These are phyloP conservation scores for Columba livia DNA, from an alignment of 2,113 vertebrate species.

Conservation along the genomic window DNA sequence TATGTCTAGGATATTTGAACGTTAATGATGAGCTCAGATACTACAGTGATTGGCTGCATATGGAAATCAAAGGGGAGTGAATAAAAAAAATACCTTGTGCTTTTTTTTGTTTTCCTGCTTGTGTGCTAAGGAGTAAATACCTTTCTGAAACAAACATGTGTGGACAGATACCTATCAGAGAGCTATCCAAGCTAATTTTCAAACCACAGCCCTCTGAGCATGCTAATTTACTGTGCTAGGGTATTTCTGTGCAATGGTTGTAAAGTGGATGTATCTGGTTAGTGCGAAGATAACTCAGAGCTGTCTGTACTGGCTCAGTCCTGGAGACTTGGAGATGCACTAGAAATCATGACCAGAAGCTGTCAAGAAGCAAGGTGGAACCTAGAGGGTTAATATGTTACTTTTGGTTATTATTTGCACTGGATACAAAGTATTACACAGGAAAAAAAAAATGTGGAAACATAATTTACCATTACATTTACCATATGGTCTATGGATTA, in stretches of 20 bases:
- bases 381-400: not conserved
- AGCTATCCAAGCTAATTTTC: not conserved
- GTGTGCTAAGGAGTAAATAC: not conserved
- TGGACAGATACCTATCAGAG: not conserved
- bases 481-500: not conserved
- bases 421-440: not conserved
- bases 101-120: not conserved
- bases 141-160: not conserved
- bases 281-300: rapidly evolving
- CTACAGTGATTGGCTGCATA: not conserved
- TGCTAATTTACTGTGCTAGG: not conserved
- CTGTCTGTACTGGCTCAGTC: not conserved
- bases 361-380: not conserved
- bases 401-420: not conserved
- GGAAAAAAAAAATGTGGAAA: not conserved
- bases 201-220: not conserved
- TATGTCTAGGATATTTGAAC: not conserved
- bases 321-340: not conserved
- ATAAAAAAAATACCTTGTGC: not conserved
- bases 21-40: not conserved
- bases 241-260: not conserved
- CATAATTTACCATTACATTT: not conserved
- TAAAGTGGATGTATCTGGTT: not conserved
- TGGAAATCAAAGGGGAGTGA: not conserved
- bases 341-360: not conserved